Conservation (phyloP, 1,140 invertebrate genomes). For the Plectus sambesii region DNA sequence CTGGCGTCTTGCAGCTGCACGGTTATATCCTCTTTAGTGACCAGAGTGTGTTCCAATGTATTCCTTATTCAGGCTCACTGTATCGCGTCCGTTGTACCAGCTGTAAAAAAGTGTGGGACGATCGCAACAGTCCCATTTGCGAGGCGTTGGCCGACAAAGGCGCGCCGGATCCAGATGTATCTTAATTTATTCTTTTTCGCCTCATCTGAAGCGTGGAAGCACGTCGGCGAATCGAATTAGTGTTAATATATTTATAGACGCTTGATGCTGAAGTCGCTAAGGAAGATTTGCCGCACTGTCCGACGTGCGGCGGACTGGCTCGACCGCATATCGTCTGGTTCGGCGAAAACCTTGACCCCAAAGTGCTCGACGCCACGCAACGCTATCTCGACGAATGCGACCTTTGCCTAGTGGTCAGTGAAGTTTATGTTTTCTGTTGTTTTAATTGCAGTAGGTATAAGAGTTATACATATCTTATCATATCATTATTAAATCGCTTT, state of each 20-base stretch:
- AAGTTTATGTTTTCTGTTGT: too few relatives aligned
- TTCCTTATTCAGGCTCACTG: too few relatives aligned
- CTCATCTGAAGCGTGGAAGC: slow-evolving; percentile 12
- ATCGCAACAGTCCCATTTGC: slow-evolving; percentile 71
- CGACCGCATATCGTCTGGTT: slow-evolving; percentile 81
- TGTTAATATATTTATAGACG: slow-evolving; percentile 53
- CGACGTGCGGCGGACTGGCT: slow-evolving; percentile 59
- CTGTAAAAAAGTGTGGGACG: slow-evolving; percentile 60
- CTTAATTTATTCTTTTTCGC: not conserved
- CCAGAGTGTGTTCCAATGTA: too few relatives aligned
- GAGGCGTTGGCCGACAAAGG: slow-evolving; percentile 53
- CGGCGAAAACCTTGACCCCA: slow-evolving; percentile 63
- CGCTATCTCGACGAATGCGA: slow-evolving; percentile 62
- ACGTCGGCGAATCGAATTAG: slow-evolving; percentile 55
- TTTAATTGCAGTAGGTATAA: too few relatives aligned
- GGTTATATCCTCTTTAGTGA: too few relatives aligned
- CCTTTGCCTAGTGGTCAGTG: slow-evolving; percentile 66
- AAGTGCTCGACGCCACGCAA: slow-evolving; percentile 56
- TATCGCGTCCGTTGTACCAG: slow-evolving; percentile 69
- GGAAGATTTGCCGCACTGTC: slow-evolving; percentile 9
- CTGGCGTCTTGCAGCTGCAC: slow-evolving; percentile 47
- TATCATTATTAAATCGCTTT: too few relatives aligned
- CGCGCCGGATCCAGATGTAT: slow-evolving; percentile 50
- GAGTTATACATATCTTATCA: too few relatives aligned
- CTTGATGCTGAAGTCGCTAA: not conserved